Percentiles rank a stretch among this genome's conserved stretches.
Evolutionary conservation across 2,888 invertebrate species (phyloP).

Genomic region (Drosophila neotestacea): DNA sequence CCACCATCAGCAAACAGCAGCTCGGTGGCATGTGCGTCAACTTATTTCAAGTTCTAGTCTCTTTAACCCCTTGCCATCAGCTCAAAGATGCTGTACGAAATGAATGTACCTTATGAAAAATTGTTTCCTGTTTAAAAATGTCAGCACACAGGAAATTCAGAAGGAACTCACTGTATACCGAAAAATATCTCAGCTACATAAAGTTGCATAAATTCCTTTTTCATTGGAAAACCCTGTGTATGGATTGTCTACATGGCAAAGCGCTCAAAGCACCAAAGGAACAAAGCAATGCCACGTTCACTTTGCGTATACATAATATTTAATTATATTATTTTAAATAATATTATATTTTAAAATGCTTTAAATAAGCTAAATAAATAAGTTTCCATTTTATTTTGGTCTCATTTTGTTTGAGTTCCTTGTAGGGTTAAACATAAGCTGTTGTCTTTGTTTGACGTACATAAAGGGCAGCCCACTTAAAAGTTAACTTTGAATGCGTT

Average conservation of each 20-base stretch:
- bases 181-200: slow-evolving; percentile 2
- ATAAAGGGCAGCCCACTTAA: slow-evolving; percentile 19
- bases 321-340: neutral
- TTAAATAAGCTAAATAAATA: neutral
- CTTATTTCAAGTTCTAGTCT: slow-evolving; percentile 38
- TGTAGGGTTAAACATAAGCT: slow-evolving; percentile 24
- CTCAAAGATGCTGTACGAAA: slow-evolving; percentile 10
- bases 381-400: neutral
- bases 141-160: neutral
- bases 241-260: neutral
- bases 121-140: slow-evolving; percentile 13
- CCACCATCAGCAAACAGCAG: slow-evolving; percentile 1
- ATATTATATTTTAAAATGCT: neutral
- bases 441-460: slow-evolving; percentile 22
- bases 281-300: neutral
- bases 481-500: slow-evolving; percentile 23
- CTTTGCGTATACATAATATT: neutral
- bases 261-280: neutral
- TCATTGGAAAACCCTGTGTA: neutral
- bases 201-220: neutral
- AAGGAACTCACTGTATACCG: neutral
- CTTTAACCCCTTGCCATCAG: slow-evolving; percentile 47
- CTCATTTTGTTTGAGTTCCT: neutral
- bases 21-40: slow-evolving; percentile 45
- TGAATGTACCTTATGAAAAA: slow-evolving; percentile 10